Evolutionary conservation across 2,113 vertebrate genomes (phyloP).

Genomic region (Amblyopsis rosae): DNA sequence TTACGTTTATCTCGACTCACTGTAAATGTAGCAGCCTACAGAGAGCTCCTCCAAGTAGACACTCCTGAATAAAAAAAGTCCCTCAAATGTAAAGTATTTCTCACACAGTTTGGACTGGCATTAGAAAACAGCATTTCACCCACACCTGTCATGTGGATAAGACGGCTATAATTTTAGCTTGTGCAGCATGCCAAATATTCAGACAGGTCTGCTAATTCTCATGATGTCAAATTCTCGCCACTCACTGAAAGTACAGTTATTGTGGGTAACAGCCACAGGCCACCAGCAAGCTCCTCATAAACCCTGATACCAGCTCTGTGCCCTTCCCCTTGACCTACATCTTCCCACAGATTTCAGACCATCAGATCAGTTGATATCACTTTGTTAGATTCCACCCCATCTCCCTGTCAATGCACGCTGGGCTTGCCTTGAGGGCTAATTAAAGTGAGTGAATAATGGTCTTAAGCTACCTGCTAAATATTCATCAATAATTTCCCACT

Average conservation of each 20-base stretch:
- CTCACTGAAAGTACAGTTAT: slow-evolving; percentile 12
- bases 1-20: background rate
- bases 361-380: slow-evolving; percentile 38
- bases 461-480: slow-evolving; percentile 55
- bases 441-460: slow-evolving; percentile 56
- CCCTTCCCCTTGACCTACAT: background rate
- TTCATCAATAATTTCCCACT: slow-evolving; percentile 36
- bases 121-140: background rate
- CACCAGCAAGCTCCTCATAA: too few relatives aligned
- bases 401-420: slow-evolving; percentile 17
- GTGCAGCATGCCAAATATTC: slow-evolving; percentile 8
- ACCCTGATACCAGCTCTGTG: background rate
- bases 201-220: slow-evolving; percentile 21
- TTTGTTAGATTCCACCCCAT: slow-evolving; percentile 42
- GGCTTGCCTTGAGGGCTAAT: slow-evolving; percentile 49
- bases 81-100: background rate
- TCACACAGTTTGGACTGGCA: background rate
- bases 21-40: background rate
- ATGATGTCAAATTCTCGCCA: slow-evolving; percentile 13
- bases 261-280: too few relatives aligned
- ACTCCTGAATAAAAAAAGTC: background rate
- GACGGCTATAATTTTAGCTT: too few relatives aligned
- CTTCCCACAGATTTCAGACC: slow-evolving; percentile 7
- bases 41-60: too few relatives aligned
- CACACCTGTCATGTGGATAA: too few relatives aligned